Evolutionary conservation across 2,797 vertebrate genomes (phyloP), one percentile per base, ranked within the genome.

Genomic region (Streptopelia turtur): DNA sequence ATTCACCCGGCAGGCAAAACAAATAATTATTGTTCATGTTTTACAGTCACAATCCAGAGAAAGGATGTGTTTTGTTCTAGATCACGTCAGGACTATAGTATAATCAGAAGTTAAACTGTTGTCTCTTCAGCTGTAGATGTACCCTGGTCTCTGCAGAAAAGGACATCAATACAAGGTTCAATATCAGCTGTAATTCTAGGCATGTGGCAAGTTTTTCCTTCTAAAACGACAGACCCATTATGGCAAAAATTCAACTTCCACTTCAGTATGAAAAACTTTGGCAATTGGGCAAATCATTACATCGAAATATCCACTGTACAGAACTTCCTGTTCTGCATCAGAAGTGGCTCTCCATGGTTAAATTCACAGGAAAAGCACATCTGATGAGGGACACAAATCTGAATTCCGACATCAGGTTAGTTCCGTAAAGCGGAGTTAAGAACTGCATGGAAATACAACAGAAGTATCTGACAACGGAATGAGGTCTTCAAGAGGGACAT

Each of bases 371-470:
- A 11, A 70, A 90, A 75, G 24, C 52, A 55, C 24, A 21, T 37
- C 35, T 80, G 37, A 53, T 53, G 31, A 87, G 20, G 17, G 16
- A 78, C 61, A 13, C 35, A 76, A 43, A 60, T 87, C 25, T 8
- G 6, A 60, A 7, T 52, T 60, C 41, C 41, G 49, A 66, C 6
- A 20, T 56, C 33, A 53, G 17, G 47, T 17, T 24, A 49, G 21
- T 57, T 66, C 52, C 2, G 3, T 66, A 37, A 60, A 87, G 52
- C 0, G 0, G 11, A 49, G 53, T 25, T 78, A 61, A 66, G 28
- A 88, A 93, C 64, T 28, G 33, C 49, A 27, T 6, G 28, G 31
- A 59, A 82, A 78, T 55, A 50, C 6, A 78, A 41, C 31, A 30
- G 11, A 77, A 71, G 25, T 39, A 37, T 25, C 31, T 53, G 53